Evolutionary conservation across 2,888 invertebrate species (phyloP), one percentile per base, ranked within the genome.

Genomic region (Bhutanitis thaidina): DNA sequence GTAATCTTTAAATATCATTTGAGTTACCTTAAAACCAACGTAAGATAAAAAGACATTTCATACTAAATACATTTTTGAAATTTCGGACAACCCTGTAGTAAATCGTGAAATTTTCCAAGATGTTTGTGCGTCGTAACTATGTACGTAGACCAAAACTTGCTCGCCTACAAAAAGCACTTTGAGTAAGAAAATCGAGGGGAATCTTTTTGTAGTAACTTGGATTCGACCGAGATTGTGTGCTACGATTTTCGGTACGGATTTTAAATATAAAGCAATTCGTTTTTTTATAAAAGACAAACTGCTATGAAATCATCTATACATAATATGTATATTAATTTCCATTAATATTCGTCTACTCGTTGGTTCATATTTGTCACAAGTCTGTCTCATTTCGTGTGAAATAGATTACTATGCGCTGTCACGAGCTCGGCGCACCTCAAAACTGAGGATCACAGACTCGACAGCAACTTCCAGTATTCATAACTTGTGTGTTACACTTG

Each of bases 341-440:
- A 60, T 58, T 59, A 61, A 61, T 62, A 62, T 57, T 55, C 52
- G 53, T 60, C 57, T 56, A 52, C 59, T 56, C 54, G 46, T 49
- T 37, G 53, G 55, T 60, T 57, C 59, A 57, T 62, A 62, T 63
- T 65, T 63, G 65, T 64, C 65, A 58, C 51, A 57, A 64, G 65
- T 70, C 61, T 67, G 65, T 64, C 71, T 66, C 61, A 57, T 59
- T 63, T 60, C 50, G 53, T 58, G 59, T 59, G 61, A 66, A 70
- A 65, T 66, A 62, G 69, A 78, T 79, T 79, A 79, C 74, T 79
- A 80, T 80, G 79, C 79, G 60, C 60, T 57, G 65, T 70, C 81
- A 80, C 74, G 79, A 64, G 54, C 64, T 64, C 53, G 69, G 71
- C 60, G 57, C 68, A 74, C 77, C 74, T 77, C 75, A 71, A 64